Base-by-base conservation (phyloP, 2,888 invertebrate species). In the Sminthurides aquaticus region DNA sequence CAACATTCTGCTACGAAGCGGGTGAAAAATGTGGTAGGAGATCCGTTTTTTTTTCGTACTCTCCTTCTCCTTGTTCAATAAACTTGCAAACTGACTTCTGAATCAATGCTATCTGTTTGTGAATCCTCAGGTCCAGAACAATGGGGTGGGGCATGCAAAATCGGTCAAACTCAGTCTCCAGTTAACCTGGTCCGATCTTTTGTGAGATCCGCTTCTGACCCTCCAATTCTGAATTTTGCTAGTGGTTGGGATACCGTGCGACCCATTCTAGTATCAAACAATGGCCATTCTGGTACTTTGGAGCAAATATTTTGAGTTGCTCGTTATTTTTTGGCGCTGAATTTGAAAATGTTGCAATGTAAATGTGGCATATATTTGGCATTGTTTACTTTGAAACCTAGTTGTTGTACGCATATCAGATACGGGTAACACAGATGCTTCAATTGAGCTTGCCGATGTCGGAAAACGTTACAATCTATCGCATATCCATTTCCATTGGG, bases 401-500 rank as follows among this genome's bases (percentile, higher is more conserved):
- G 43, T 34, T 5, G 43, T 34, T 5, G 43, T 34, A 11, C 43
- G 43, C 8, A 11, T 34, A 5, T 5, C 8, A 34, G 43, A 34
- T 11, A 34, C 5, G 43, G 43, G 69, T 20, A 2, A 91, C 98
- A 83, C 43, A 11, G 43, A 34, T 34, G 5, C 8, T 34, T 34
- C 43, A 15, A 34, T 29, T 59, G 15, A 22, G 2, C 22, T 25
- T 15, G 27, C 18, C 3, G 34, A 58, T n/a, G 22, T 18, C 2
- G n/a, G 27, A 28, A 27, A 29, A 18, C n/a, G 28, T 29, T 34
- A 15, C 43, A 60, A 60, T 20, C 22, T 49, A 3, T 60, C 49
- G 15, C 88, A 90, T 77, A 80, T 90, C 60, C 90, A 91, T 76
- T 88, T 90, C 78, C 91, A 91, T 77, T 90, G 90, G 90, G 48